These are phyloP conservation scores for Hedychridium roseum DNA, from an alignment of 2,888 invertebrate species.

Conservation along the genomic window DNA sequence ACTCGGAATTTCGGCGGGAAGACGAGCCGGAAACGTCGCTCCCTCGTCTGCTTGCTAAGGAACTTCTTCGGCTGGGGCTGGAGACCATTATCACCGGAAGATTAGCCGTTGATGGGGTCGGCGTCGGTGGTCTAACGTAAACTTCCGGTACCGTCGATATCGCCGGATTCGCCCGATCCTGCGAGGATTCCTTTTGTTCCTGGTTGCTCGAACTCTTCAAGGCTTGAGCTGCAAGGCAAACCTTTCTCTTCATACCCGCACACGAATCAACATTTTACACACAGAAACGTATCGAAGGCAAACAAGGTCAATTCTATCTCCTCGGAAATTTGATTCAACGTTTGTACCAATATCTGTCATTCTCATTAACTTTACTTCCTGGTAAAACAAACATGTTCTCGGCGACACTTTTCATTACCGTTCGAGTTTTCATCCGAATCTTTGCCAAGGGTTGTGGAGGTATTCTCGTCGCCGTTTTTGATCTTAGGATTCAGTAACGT, in stretches of 20 bases:
- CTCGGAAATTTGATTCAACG: conserved; percentile 9
- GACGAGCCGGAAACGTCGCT: conserved; percentile 38
- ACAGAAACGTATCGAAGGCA: too few relatives aligned
- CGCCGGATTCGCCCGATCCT: too few relatives aligned
- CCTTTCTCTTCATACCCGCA: too few relatives aligned
- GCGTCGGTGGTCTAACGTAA: conserved; percentile 58
- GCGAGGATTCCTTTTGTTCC: too few relatives aligned
- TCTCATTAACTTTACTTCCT: neutral
- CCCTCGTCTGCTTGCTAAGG: conserved; percentile 52
- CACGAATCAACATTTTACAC: too few relatives aligned
- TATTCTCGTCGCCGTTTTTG: conserved; percentile 25
- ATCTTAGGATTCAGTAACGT: conserved; percentile 64
- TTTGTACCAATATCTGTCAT: neutral
- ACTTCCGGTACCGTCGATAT: conserved; percentile 59
- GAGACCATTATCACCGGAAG: conserved; percentile 58
- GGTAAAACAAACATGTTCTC: too few relatives aligned
- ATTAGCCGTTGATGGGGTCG: conserved; percentile 53
- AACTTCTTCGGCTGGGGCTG: conserved; percentile 56
- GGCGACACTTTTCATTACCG: too few relatives aligned
- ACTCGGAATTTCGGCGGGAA: conserved; percentile 55
- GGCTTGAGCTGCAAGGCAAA: too few relatives aligned
- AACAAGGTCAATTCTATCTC: conserved; percentile 16
- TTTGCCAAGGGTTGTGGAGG: conserved; percentile 12
- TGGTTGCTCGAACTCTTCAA: too few relatives aligned
- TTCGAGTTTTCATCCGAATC: conserved; percentile 9